Evolutionary conservation across 2,797 vertebrate genomes (phyloP).

Genomic region (Streptopelia turtur): DNA sequence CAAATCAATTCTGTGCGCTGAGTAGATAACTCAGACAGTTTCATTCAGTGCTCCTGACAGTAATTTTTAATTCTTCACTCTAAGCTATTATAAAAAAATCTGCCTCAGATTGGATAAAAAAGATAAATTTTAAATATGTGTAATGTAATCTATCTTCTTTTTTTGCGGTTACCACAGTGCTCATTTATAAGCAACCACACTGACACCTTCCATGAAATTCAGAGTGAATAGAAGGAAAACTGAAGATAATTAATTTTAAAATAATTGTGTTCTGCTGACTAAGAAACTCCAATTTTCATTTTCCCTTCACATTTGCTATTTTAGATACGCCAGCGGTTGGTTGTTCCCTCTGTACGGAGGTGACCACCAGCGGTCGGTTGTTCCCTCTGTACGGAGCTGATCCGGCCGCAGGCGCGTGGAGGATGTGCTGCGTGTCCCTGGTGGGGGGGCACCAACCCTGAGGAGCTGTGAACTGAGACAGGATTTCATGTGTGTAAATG

Average conservation of each 20-base stretch:
- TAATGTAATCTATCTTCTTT: background rate
- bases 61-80: background rate
- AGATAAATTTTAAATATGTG: background rate
- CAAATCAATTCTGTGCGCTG: background rate
- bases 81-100: background rate
- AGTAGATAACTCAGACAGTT: background rate
- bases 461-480: too few species aligned
- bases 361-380: too few species aligned
- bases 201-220: background rate
- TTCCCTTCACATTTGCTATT: background rate
- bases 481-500: background rate
- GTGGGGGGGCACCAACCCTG: rapidly evolving
- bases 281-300: background rate
- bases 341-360: background rate
- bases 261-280: background rate
- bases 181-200: background rate
- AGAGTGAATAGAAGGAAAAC: background rate
- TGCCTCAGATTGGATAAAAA: background rate
- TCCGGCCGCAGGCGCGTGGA: background rate
- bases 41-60: background rate
- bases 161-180: background rate
- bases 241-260: background rate
- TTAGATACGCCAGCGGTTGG: background rate
- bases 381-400: too few species aligned
- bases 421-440: background rate